Conservation (phyloP, 2,888 invertebrate genomes). For the Auanema freiburgensis region DNA sequence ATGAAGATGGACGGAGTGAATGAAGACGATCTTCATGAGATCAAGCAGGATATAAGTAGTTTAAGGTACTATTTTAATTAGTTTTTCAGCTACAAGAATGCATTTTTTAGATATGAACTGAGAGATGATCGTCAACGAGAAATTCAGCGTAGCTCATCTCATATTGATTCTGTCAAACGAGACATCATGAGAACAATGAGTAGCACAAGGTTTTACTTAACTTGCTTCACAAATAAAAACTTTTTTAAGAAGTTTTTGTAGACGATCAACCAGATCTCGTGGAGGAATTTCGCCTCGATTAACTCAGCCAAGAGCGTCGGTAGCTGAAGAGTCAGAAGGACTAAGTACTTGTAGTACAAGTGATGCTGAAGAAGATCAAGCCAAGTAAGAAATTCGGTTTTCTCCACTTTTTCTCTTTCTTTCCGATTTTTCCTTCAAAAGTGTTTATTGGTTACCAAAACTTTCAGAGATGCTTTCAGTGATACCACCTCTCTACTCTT, state of each 20-base stretch:
- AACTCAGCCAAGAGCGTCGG: conserved; percentile 35
- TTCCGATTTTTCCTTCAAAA: neutral
- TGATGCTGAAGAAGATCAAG: conserved; percentile 17
- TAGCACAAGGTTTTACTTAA: conserved; percentile 10
- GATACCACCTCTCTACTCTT: conserved; percentile 26
- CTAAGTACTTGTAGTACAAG: conserved; percentile 2
- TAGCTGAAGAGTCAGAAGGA: conserved; percentile 37
- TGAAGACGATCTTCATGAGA: conserved; percentile 70
- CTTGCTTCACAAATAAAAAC: neutral
- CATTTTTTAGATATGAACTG: conserved; percentile 67
- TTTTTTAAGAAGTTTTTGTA: neutral
- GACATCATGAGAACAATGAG: conserved; percentile 67
- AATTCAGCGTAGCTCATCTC: conserved; percentile 66
- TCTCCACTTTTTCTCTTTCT: neutral
- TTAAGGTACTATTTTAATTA: conserved; percentile 65
- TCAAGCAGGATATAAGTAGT: conserved; percentile 71
- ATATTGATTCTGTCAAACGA: conserved; percentile 68
- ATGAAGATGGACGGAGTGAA: conserved; percentile 70
- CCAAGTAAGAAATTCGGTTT: conserved; percentile 23
- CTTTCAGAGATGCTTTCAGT: conserved; percentile 1
- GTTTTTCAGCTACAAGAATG: neutral
- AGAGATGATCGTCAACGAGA: conserved; percentile 69
- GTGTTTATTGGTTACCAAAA: no score
- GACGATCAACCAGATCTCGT: conserved; percentile 19
- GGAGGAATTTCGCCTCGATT: conserved; percentile 15